Conservation (phyloP, 2,797 vertebrate species). For the Borostomias antarcticus region DNA sequence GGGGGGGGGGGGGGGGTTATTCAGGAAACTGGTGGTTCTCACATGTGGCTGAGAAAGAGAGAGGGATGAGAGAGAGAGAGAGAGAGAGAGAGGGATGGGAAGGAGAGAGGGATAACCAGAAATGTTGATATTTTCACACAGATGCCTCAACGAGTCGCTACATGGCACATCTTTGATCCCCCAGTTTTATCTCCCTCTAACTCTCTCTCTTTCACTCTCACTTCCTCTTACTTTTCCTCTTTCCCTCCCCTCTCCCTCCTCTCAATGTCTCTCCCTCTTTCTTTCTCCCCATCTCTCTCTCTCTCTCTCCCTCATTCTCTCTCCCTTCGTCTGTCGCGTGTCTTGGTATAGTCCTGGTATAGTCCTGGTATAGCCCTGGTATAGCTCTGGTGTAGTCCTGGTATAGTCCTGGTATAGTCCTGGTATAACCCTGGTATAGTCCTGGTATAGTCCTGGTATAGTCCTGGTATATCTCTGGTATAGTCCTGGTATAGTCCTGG, state of each 20-base stretch:
- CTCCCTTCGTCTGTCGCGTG: slow-evolving; percentile 37
- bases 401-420: no score
- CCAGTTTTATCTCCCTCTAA: background rate
- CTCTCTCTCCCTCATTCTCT: background rate
- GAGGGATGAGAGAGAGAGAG: background rate
- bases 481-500: slow-evolving; percentile 61
- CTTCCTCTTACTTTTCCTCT: slow-evolving; percentile 26
- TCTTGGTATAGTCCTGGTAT: slow-evolving; percentile 38
- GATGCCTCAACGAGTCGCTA: background rate
- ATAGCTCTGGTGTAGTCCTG: no score
- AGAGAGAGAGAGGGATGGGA: background rate
- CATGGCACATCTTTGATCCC: background rate
- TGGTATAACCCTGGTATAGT: no score
- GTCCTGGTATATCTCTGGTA: no score
- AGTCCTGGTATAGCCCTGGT: slow-evolving; percentile 61
- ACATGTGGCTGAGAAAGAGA: background rate
- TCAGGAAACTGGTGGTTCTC: background rate
- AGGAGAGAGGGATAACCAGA: background rate
- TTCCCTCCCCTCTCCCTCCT: slow-evolving; percentile 1
- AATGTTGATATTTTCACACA: background rate
- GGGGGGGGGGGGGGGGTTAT: background rate
- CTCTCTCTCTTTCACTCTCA: background rate
- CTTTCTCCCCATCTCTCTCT: background rate
- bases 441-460: slow-evolving; percentile 59
- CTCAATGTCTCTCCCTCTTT: background rate